Conservation (phyloP, 2,797 vertebrate genomes). For the Podargus strigoides region DNA sequence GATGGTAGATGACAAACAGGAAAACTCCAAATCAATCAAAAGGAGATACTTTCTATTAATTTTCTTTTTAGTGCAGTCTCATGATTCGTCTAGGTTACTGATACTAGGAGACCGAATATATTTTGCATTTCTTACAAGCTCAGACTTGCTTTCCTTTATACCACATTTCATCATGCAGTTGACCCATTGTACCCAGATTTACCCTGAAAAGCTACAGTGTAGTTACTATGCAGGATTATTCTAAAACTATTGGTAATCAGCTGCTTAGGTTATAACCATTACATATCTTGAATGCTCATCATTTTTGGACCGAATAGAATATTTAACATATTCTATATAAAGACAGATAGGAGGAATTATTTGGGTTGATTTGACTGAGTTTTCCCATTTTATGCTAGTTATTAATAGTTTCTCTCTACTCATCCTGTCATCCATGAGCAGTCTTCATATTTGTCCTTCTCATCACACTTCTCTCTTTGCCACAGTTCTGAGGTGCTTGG, state of each 20-base stretch:
- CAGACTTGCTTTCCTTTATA: not conserved
- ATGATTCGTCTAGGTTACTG: not conserved
- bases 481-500: constrained; percentile 90
- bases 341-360: not conserved
- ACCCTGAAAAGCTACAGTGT: not conserved
- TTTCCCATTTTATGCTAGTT: not conserved
- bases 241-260: not conserved
- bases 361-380: not conserved
- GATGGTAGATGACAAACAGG: not conserved
- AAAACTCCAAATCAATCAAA: not conserved
- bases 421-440: not conserved
- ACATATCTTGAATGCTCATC: not conserved
- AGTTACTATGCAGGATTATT: not conserved
- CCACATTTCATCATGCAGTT: not conserved
- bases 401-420: not conserved
- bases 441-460: not conserved
- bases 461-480: not conserved
- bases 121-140: not conserved
- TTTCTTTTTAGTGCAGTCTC: not conserved
- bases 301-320: not conserved
- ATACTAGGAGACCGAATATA: not conserved
- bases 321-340: not conserved
- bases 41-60: not conserved
- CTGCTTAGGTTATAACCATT: not conserved
- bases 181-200: not conserved